Evolutionary conservation across 92 coral and sea anemone species (phyloP), one percentile per base, ranked within the genome.

Genomic region (Isaurus tuberculatus): DNA sequence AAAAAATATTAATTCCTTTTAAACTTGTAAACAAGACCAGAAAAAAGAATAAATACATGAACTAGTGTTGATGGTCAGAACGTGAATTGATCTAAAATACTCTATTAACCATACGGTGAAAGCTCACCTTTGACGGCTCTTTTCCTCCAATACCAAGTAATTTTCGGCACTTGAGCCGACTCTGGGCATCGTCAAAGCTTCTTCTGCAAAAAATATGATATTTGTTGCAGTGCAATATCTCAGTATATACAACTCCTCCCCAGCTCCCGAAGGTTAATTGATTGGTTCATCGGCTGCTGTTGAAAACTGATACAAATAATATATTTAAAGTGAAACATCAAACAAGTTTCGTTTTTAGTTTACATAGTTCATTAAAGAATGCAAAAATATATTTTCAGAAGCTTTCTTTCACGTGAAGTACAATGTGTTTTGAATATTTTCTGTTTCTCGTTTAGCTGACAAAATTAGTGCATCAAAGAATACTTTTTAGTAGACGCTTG

Each of bases 141-240:
- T 97, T 97, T 2, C 99, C 99, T 25, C 97, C 99, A 4, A 97
- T 88, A 2, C 99, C 99, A 65, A 97, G 92, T 4, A 97, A 92
- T 72, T 97, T 97, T 34, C 99, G 96, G 86, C 98, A 94, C 79
- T 97, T 97, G 68, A 97, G 88, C 9, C 99, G 93, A 48, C 99
- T 97, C 70, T 97, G 99, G 0, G 99, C 99, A 73, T 97, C 99
- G 55, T 97, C 99, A 77, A 97, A 97, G 46, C 99, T 97, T 23
- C 99, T 92, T 86, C 99, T 97, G 83, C 23, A 27, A 48, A 26
- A 20, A 40, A 7, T 9, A 40, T 40, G 7, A 2, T 13, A 40
- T 9, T 4, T 40, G 46, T 40, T 40, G 11, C 46, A 40, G 11
- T 40, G 7, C 23, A 49, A n/a, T n/a, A 49, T 11, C n/a, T 49